Evolutionary conservation across 2,113 vertebrate genomes (phyloP).

Genomic region (Odocoileus hemionus): DNA sequence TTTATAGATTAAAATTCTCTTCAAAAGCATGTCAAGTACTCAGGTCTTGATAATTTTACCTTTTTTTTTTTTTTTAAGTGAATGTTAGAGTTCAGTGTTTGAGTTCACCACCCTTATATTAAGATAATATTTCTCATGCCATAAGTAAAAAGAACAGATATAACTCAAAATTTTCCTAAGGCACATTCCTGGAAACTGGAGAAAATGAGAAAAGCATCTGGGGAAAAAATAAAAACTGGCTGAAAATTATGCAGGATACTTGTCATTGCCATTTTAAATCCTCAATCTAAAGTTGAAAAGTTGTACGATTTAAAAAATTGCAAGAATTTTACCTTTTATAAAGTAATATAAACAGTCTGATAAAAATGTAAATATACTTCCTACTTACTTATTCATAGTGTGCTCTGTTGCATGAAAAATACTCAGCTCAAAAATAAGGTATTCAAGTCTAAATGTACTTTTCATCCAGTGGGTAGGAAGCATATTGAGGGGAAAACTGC

Average conservation of each 20-base stretch:
- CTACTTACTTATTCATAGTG: background rate
- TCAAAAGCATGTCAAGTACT: background rate
- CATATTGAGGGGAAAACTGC: background rate
- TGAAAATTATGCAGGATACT: slow-evolving; percentile 14
- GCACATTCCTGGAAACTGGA: slow-evolving; percentile 27
- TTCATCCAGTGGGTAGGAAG: background rate
- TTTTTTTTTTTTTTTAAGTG: background rate
- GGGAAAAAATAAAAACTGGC: slow-evolving; percentile 6
- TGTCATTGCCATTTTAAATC: slow-evolving; percentile 27
- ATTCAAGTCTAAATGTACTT: background rate
- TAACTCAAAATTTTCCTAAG: slow-evolving; percentile 33
- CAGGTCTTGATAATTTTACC: background rate
- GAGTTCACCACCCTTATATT: background rate
- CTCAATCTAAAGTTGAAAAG: background rate
- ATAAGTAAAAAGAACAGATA: slow-evolving; percentile 28
- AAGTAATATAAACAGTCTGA: background rate
- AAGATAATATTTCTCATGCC: slow-evolving; percentile 4
- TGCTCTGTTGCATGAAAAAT: background rate
- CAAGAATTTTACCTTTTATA: background rate
- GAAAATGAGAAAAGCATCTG: slow-evolving; percentile 38
- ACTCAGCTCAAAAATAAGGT: background rate
- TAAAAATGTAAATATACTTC: background rate
- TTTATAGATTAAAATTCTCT: slow-evolving; percentile 33
- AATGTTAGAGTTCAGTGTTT: slow-evolving; percentile 15
- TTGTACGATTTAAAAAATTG: background rate